Conservation (phyloP, 2,113 vertebrate species). For the Cyrtonyx montezumae region DNA sequence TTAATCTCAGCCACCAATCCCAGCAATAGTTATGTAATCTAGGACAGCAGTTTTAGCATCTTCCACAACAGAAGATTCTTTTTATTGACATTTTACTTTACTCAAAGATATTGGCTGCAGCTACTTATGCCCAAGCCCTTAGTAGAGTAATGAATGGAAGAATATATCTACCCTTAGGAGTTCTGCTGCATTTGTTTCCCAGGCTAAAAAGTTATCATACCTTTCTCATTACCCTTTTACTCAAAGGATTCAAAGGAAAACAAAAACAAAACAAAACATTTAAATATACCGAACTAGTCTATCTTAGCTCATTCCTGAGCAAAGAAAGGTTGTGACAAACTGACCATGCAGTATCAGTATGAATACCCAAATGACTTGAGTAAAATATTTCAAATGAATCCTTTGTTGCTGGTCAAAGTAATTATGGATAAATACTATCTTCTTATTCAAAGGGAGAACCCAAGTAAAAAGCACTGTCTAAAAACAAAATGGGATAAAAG, state of each 20-base stretch:
- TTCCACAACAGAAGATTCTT: not conserved
- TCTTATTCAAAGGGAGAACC: not conserved
- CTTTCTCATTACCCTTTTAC: not conserved
- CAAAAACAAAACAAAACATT: not conserved
- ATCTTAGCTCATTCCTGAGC: not conserved
- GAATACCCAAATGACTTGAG: not conserved
- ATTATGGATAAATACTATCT: rapidly evolving
- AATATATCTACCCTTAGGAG: rapidly evolving
- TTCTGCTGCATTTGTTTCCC: not conserved
- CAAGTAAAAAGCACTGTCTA: not conserved
- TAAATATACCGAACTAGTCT: rapidly evolving
- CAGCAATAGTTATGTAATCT: not conserved
- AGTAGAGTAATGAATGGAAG: not conserved
- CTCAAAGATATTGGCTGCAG: not conserved
- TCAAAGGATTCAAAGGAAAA: not conserved
- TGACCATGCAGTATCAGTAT: not conserved
- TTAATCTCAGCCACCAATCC: not conserved
- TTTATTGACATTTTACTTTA: not conserved
- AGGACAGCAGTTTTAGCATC: not conserved
- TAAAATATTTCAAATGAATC: not conserved
- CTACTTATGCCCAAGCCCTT: not conserved
- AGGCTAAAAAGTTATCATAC: not conserved
- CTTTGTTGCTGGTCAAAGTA: not conserved
- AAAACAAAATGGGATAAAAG: not conserved
- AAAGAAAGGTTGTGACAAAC: not conserved